These are phyloP conservation scores for Protomyctophum bolini DNA, from an alignment of 2,113 vertebrate species.

Conservation along the genomic window DNA sequence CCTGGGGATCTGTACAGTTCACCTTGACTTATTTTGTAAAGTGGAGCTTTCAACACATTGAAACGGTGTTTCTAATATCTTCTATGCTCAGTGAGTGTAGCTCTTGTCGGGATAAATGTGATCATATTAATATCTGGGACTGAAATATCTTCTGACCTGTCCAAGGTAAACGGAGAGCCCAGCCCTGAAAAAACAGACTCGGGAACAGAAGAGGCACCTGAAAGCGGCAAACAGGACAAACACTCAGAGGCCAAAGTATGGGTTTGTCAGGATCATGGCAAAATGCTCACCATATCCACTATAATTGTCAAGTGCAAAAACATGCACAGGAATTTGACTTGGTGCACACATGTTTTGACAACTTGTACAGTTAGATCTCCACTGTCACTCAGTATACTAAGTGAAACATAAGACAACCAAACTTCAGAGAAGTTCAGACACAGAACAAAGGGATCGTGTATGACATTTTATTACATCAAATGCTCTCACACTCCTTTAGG, in stretches of 20 bases:
- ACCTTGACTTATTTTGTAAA: neutral
- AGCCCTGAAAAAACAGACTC: conserved; percentile 27
- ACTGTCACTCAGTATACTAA: too few relatives aligned
- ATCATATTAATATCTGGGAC: neutral
- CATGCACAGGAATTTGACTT: too few relatives aligned
- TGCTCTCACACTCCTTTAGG: conserved; percentile 20
- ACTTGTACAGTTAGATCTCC: too few relatives aligned
- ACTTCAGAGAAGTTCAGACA: too few relatives aligned
- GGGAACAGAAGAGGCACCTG: conserved; percentile 37
- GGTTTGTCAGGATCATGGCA: too few relatives aligned
- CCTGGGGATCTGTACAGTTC: too few relatives aligned
- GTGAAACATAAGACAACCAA: too few relatives aligned
- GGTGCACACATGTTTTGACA: too few relatives aligned
- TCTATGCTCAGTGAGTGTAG: neutral
- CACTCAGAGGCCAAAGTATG: conserved; percentile 43
- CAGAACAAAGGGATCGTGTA: too few relatives aligned
- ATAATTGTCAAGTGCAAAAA: too few relatives aligned
- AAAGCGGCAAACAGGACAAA: conserved; percentile 39
- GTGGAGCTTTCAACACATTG: neutral
- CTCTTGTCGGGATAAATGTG: neutral
- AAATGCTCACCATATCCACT: too few relatives aligned
- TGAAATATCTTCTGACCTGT: conserved; percentile 8
- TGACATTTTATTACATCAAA: too few relatives aligned
- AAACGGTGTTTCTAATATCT: neutral
- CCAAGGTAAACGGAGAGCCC: conserved; percentile 42